Conservation (phyloP, 1,140 invertebrate genomes). For the Bombyx mandarina region DNA sequence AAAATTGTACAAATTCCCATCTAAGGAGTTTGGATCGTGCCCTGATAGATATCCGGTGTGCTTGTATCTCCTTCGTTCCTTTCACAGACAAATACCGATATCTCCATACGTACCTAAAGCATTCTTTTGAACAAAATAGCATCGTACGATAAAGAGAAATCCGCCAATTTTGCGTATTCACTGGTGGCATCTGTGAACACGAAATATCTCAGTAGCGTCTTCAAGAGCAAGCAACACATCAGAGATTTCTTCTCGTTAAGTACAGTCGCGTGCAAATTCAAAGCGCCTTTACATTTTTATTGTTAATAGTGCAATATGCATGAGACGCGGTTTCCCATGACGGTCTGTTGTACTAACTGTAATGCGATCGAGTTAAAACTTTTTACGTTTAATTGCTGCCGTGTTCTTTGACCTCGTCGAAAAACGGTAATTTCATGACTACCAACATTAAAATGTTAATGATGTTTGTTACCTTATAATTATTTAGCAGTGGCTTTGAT, state of each 20-base stretch:
- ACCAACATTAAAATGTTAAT: background rate
- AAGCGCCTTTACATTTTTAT: conserved; percentile 18
- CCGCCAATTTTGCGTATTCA: too few species aligned
- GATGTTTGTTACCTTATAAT: background rate
- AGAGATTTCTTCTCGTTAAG: conserved; percentile 10
- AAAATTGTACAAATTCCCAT: too few species aligned
- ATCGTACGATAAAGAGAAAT: too few species aligned
- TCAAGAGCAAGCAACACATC: background rate
- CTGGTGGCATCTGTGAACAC: too few species aligned
- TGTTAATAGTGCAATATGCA: conserved; percentile 39
- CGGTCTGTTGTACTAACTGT: conserved; percentile 25
- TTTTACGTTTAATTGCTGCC: conserved; percentile 23
- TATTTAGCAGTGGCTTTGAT: conserved; percentile 1
- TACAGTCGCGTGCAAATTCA: conserved; percentile 16
- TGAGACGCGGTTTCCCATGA: conserved; percentile 32
- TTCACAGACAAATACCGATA: too few species aligned
- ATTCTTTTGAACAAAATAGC: too few species aligned
- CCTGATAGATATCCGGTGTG: too few species aligned
- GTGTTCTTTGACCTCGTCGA: conserved; percentile 19
- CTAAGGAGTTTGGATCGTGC: too few species aligned
- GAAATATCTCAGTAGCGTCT: too few species aligned
- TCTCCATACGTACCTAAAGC: too few species aligned
- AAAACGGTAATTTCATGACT: background rate
- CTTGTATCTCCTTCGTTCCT: too few species aligned
- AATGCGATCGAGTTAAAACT: conserved; percentile 27